Conservation (phyloP, 1,140 invertebrate genomes). For the Drosophila setifemur region DNA sequence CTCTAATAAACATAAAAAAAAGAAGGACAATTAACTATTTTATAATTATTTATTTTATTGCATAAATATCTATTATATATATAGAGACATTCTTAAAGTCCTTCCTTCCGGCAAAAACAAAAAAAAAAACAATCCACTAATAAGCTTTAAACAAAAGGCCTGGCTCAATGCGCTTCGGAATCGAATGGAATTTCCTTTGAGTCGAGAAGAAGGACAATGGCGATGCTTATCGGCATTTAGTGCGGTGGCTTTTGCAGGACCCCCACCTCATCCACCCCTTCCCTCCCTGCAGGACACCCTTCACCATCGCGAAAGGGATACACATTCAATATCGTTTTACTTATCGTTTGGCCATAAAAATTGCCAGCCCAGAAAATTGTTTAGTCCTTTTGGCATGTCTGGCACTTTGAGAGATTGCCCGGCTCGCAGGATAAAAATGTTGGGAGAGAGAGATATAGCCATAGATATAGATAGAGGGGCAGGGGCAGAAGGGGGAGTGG, state of each 20-base stretch:
- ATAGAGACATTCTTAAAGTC: conserved; percentile 17
- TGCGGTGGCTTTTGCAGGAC: conserved; percentile 44
- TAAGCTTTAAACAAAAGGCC: conserved; percentile 59
- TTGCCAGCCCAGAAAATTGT: conserved; percentile 79
- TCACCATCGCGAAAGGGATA: conserved; percentile 23
- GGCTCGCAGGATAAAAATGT: not conserved
- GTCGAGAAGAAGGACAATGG: conserved; percentile 43
- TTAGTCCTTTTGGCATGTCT: conserved; percentile 78
- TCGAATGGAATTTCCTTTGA: conserved; percentile 26
- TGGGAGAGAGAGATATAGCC: too few species aligned
- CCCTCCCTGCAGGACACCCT: not conserved
- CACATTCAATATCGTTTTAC: conserved; percentile 79
- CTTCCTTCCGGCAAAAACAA: not conserved
- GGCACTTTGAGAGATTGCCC: conserved; percentile 78
- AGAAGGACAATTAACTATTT: too few species aligned
- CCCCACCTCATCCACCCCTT: not conserved
- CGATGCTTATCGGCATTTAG: conserved; percentile 73
- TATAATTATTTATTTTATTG: too few species aligned
- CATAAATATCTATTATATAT: too few species aligned
- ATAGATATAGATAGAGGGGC: conserved; percentile 3
- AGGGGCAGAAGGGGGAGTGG: not conserved
- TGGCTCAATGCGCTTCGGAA: not conserved
- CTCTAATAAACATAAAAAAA: too few species aligned
- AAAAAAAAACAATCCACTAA: conserved; percentile 61
- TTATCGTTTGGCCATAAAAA: conserved; percentile 80